Base-by-base conservation (phyloP, 2,888 invertebrate genomes). In the Smittia sp. region DNA sequence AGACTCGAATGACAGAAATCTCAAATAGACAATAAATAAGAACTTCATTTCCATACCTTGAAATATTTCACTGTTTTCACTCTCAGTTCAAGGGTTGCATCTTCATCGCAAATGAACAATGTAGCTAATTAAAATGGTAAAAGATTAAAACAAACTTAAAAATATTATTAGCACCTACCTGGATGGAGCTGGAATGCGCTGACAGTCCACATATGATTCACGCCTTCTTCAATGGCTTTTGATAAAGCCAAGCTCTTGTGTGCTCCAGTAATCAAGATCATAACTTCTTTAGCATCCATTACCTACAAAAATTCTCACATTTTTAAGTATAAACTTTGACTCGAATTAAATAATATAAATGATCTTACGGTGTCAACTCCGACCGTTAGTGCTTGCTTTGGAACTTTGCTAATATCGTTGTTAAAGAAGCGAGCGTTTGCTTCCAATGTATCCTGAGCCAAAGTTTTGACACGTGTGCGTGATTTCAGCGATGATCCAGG, bases 201-300 rank as follows among this genome's bases (percentile, higher is more conserved):
- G 54, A 98, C 98, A 0, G 99, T 99, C 97, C 98, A 99, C 98
- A 99, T 99, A 84, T 99, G 98, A 85, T 95, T 98, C 11, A 99
- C 90, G 74, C 98, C 98, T 82, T 98, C 96, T 84, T 99, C 99
- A 78, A 99, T 94, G 9, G 98, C 98, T 84, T 97, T 97, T 80
- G 97, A 93, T 75, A 99, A 86, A 73, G 99, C 98, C 80, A 96
- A 92, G 11, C 98, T 89, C 84, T 99, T 99, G 84, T 97, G 95
- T 66, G 91, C 91, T 39, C 98, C 98, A 25, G 97, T 98, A 75
- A 99, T 97, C 74, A 99, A 85, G 79, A 99, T 95, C 96, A 99
- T 94, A 73, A 94, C 98, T 86, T 99, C 98, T 80, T 92, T 89
- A 11, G 98, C 93, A 83, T 98, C 98, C 97, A 99, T 97, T 32